These are phyloP conservation scores for Erythrolamprus reginae DNA, from an alignment of 2,113 vertebrate species.

Conservation along the genomic window DNA sequence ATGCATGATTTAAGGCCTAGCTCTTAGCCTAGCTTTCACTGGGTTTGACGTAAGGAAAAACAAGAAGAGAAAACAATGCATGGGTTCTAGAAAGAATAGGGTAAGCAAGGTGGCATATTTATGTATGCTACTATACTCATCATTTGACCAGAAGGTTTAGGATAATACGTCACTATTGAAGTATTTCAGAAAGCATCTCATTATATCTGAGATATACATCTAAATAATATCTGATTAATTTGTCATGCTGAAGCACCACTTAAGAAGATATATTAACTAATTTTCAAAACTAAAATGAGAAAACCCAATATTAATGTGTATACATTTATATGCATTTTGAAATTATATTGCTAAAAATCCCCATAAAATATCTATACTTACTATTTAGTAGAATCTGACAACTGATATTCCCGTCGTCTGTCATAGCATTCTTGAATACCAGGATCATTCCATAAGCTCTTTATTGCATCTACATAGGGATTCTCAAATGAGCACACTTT, in stretches of 20 bases:
- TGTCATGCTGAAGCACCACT: neutral
- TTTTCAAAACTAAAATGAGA: neutral
- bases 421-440: constrained; percentile 93
- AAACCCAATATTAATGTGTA: neutral
- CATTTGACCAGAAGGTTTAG: neutral
- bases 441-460: constrained; percentile 91
- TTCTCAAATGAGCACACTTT: constrained; percentile 79
- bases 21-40: neutral
- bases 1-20: neutral
- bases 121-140: neutral
- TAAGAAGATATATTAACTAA: neutral
- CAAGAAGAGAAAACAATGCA: neutral
- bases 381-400: constrained; percentile 97
- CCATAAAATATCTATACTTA: constrained; percentile 67
- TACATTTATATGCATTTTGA: neutral
- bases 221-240: neutral
- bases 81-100: neutral
- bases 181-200: neutral
- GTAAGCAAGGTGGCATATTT: neutral
- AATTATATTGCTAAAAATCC: neutral
- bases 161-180: neutral
- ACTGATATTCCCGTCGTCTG: constrained; percentile 90
- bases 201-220: neutral
- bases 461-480: constrained; percentile 85
- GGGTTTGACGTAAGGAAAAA: neutral